Conservation (phyloP, 2,888 invertebrate genomes). For the Caenorhabditis imperialis region DNA sequence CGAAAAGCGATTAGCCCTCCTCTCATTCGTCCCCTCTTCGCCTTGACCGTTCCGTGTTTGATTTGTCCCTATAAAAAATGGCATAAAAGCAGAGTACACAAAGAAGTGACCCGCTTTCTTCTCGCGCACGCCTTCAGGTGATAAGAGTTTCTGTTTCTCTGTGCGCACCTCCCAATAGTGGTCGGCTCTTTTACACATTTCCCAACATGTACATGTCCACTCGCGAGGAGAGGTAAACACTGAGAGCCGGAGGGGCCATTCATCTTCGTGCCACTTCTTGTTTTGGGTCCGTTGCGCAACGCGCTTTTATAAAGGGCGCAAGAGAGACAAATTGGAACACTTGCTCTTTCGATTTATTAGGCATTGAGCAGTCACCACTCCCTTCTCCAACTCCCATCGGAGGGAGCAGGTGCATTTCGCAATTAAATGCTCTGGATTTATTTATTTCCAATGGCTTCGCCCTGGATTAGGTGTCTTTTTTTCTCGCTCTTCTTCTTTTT, state of each 20-base stretch:
- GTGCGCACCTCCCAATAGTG: slow-evolving; percentile 1
- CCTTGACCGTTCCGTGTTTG: slow-evolving; percentile 4
- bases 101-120: too few relatives aligned
- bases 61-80: neutral
- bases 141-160: slow-evolving; percentile 7
- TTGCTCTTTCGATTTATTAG: slow-evolving; percentile 22
- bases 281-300: slow-evolving; percentile 40
- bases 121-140: neutral
- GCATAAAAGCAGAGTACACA: slow-evolving; percentile 6
- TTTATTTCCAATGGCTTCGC: slow-evolving; percentile 9
- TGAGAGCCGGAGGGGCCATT: slow-evolving; percentile 17
- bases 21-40: slow-evolving; percentile 11
- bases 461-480: slow-evolving; percentile 36
- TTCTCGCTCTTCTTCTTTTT: slow-evolving; percentile 7
- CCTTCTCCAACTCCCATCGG: neutral
- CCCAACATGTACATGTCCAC: too few relatives aligned
- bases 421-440: slow-evolving; percentile 32
- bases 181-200: too few relatives aligned
- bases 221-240: slow-evolving; percentile 39
- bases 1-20: slow-evolving; percentile 32
- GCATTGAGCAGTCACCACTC: slow-evolving; percentile 1
- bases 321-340: slow-evolving; percentile 42
- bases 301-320: slow-evolving; percentile 24
- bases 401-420: slow-evolving; percentile 49
- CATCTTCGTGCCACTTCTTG: slow-evolving; percentile 42